Base-by-base conservation (phyloP, 2,888 invertebrate species). In the Hermaeophaga mercurialis region DNA sequence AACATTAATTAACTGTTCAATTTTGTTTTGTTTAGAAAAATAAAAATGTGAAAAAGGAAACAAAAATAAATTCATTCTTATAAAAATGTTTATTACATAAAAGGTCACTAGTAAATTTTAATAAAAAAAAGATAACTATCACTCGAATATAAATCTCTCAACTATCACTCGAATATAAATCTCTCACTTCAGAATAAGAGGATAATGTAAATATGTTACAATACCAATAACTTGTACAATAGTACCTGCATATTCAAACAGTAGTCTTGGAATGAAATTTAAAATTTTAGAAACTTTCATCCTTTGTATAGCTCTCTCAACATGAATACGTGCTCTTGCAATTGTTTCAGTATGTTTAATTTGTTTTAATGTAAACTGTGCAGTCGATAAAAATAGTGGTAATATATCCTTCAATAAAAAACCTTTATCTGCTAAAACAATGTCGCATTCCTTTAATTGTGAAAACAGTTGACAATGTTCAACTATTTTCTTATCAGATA, bases 401-500 rank as follows among this genome's bases (percentile, higher is more conserved):
- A 31, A 12, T 12, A 31, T 31, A 31, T 31, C 31, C 12, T n/a
- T 12, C 6, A 31, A 12, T 3, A 31, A 3, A 31, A 31, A 31
- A 4, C 31, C 31, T 31, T 31, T 31, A 11, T 31, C 31, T 12
- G 31, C 22, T 22, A 22, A 22, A 4, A 50, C 18, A n/a, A 50
- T 11, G 33, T 50, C 33, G 2, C 50, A 41, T 18, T 17, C 31
- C n/a, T 31, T 8, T 1, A 50, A 18, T 18, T 50, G 11, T 26
- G 41, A 7, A 17, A 50, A 33, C 24, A 50, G 31, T 17, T 19
- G 41, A 33, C 4, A 22, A 22, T 5, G 22, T 6, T 22, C 4
- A 22, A 22, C 50, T 12, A 50, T 31, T 33, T 33, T 41, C 14
- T 50, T 50, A 41, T 50, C 41, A 9, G 41, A 31, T 12, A 43